Base-by-base conservation (phyloP, 2,113 vertebrate species). In the Petrocephalus microphthalmus region DNA sequence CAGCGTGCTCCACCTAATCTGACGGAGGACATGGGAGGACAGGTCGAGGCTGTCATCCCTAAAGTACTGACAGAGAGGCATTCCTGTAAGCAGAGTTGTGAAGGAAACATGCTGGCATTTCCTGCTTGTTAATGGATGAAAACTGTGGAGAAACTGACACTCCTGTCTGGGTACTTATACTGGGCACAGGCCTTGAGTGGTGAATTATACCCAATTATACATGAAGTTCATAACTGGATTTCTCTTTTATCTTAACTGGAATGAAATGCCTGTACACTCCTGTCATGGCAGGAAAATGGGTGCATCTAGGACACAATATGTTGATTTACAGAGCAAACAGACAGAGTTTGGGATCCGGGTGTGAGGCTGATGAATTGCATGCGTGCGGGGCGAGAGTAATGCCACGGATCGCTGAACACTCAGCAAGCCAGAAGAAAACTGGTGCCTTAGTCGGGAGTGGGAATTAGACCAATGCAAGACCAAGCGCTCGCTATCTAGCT, bases 1-100 rank as follows among this genome's bases (percentile, higher is more conserved):
- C 64, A n/a, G 51, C 22, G 25, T 81, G 87, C 67, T 25, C 17
- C 52, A 15, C 53, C 74, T 60, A 83, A 83, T 88, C 87, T 56
- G 78, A 84, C 22, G 1, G 57, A 87, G 57, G 57, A 67, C 86
- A 20, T 37, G 4, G 42, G 5, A 51, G 71, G 8, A 33, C 56
- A 67, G 86, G 53, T 85, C 47, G 11, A 13, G 83, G 45, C 25
- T 15, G 49, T 17, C 20, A 5, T 82, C 19, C 45, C 45, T 10
- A 8, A 82, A 47, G 33, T 49, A 45, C 19, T 45, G 17, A 4
- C 1, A 47, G 15, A 83, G 19, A 3, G 74, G 42, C 37, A 2
- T n/a, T 49, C 20, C 45, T 49, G 81, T 78, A 83, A 49, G 45
- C 8, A 6, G 15, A 78, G 71, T 29, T 78, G 33, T 42, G 33